These are phyloP conservation scores for Chinchilla lanigera DNA, from an alignment of 2,113 vertebrate genomes.

Conservation along the genomic window DNA sequence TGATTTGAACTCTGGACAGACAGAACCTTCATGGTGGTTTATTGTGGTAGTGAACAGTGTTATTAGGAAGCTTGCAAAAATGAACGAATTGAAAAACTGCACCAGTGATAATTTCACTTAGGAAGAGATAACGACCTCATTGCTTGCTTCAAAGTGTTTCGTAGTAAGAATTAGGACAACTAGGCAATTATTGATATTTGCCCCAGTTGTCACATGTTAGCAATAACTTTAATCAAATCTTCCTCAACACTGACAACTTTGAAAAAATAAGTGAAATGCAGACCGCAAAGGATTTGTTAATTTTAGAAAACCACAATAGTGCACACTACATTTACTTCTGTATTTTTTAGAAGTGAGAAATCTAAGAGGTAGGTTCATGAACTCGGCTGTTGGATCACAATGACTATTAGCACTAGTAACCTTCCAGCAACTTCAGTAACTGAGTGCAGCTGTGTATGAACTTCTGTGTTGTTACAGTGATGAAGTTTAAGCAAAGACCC, in stretches of 20 bases:
- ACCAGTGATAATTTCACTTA: not conserved
- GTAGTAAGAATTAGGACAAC: conserved; percentile 4
- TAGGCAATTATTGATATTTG: not conserved
- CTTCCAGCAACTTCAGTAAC: not conserved
- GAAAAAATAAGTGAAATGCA: conserved; percentile 41
- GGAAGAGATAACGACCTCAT: not conserved
- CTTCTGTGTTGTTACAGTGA: conserved; percentile 87
- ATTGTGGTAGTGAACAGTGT: conserved; percentile 2
- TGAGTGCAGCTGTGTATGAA: not conserved
- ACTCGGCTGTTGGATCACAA: not conserved
- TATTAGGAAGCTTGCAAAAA: not conserved
- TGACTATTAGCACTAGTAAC: not conserved
- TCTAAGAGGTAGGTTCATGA: not conserved
- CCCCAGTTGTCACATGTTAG: not conserved
- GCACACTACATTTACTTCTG: not conserved
- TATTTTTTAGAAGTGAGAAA: conserved; percentile 14
- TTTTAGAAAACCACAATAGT: conserved; percentile 1
- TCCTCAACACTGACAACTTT: conserved; percentile 35
- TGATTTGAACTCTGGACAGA: conserved; percentile 9
- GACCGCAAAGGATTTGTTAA: not conserved
- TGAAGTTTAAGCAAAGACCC: conserved; percentile 89
- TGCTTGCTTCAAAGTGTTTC: conserved; percentile 8
- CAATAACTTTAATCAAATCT: not conserved
- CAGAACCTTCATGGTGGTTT: not conserved
- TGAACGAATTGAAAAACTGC: not conserved